A percentile compares a stretch with the other conserved stretches of the same genome.
Evolutionary conservation across 1,140 invertebrate genomes (phyloP).

Genomic region (Drosophila novamexicana): DNA sequence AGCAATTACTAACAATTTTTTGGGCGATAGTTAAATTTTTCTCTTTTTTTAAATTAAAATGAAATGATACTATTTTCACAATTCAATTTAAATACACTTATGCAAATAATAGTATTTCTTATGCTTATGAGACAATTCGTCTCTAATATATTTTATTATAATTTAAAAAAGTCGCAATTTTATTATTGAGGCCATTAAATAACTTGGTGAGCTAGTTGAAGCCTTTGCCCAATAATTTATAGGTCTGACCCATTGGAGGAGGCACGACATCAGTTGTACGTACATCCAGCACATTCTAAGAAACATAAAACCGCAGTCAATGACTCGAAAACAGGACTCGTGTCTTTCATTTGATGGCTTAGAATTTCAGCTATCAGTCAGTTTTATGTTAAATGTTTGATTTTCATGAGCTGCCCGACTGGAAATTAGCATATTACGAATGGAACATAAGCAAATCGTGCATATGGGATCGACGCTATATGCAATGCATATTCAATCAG

Average conservation of each 20-base stretch:
- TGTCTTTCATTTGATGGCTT: conserved; percentile 61
- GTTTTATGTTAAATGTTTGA: conserved; percentile 31
- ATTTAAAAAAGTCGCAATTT: too few species aligned
- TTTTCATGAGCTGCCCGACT: conserved; percentile 44
- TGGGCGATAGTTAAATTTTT: too few species aligned
- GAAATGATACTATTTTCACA: too few species aligned
- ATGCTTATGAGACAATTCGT: too few species aligned
- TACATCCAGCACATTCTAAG: conserved; percentile 3
- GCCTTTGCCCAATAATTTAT: conserved; percentile 11
- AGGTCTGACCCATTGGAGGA: conserved; percentile 23
- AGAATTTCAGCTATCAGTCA: conserved; percentile 73
- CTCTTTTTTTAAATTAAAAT: too few species aligned
- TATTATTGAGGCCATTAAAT: too few species aligned
- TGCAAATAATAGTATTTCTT: too few species aligned
- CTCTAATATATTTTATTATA: too few species aligned
- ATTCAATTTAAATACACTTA: too few species aligned
- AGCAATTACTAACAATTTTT: too few species aligned
- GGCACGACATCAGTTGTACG: conserved; percentile 13
- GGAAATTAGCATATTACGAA: conserved; percentile 70
- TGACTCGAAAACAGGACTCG: conserved; percentile 73
- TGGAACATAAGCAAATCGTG: conserved; percentile 67
- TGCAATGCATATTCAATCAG: conserved; percentile 75
- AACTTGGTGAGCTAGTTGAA: not conserved
- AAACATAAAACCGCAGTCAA: conserved; percentile 58
- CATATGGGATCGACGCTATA: conserved; percentile 45